Conservation (phyloP, 92 coral and sea anemone species). For the Epizoanthus ramosus region DNA sequence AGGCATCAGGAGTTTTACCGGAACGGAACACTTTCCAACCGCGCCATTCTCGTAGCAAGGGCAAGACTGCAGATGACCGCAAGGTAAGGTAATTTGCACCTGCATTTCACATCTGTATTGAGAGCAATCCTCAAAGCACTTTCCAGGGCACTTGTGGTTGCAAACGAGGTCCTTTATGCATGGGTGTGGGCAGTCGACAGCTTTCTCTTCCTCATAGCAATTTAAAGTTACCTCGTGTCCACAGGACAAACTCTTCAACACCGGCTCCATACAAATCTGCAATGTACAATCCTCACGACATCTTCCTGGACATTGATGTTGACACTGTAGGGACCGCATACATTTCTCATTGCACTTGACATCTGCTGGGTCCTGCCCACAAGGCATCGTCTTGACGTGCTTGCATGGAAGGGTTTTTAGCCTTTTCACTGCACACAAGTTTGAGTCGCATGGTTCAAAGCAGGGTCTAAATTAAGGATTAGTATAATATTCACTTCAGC, state of each 20-base stretch:
- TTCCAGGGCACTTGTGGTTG: conserved; percentile 24
- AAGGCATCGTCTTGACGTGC: conserved; percentile 52
- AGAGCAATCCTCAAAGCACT: not conserved
- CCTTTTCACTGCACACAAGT: conserved; percentile 41
- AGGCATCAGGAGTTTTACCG: too few relatives aligned
- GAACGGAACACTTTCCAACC: too few relatives aligned
- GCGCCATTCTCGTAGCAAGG: too few relatives aligned
- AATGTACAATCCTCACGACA: conserved; percentile 59
- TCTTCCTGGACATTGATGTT: conserved; percentile 65
- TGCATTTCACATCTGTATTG: too few relatives aligned
- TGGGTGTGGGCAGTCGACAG: not conserved
- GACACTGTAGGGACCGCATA: conserved; percentile 51
- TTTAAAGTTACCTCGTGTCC: conserved; percentile 18
- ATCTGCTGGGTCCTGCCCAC: conserved; percentile 45
- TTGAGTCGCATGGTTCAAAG: conserved; percentile 28
- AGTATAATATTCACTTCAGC: conserved; percentile 24
- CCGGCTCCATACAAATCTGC: conserved; percentile 41
- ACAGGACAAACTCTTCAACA: conserved; percentile 45
- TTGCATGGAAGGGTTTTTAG: conserved; percentile 54
- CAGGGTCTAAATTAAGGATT: conserved; percentile 44
- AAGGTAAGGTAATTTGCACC: too few relatives aligned
- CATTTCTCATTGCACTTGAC: conserved; percentile 56
- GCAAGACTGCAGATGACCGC: too few relatives aligned
- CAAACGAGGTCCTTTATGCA: conserved; percentile 10
- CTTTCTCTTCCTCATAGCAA: not conserved